Evolutionary conservation across 2,888 invertebrate genomes (phyloP), one percentile per base, ranked within the genome.

Genomic region (Aquatica leii): DNA sequence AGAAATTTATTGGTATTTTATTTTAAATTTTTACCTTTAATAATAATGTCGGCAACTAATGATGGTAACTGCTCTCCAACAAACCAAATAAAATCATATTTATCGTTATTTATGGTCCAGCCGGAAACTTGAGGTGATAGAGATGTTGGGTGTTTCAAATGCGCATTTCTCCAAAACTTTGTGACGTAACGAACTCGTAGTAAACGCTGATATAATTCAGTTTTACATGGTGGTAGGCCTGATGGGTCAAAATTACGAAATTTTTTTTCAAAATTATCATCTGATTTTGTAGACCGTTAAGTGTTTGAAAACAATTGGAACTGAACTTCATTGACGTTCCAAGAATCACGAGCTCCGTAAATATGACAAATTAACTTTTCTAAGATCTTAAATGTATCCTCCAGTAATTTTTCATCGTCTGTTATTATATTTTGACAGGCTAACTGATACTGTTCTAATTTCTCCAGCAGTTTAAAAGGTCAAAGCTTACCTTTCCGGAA

Each of bases 21-120:
- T 3, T 37, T 15, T 43, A 4, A 14, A 14, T 43, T 3, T 43
- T 43, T 48, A 20, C 34, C 6, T 31, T 11, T 6, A 52, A 20
- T 37, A 18, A 20, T 35, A 67, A 43, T 57, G n/a, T 69, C 67
- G 21, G 66, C 65, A 65, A 66, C 62, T 59, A 35, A 62, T 3
- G 69, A 69, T 55, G 69, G 68, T 58, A 69, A 68, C 65, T 71
- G 68, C 18, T 69, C 67, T 58, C 66, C 68, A 46, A 65, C 56
- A 61, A 69, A 70, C 68, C 69, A 71, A 53, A 69, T 40, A 51
- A 71, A 67, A 66, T 68, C 65, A 68, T 66, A 68, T 69, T 66
- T 70, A 52, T 65, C 56, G 57, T 62, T 54, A 50, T 65, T 66
- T 21, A 67, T 65, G 49, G 62, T 59, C 66, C 68, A 65, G 52